Percentiles rank a stretch among this genome's conserved stretches.
These are phyloP conservation scores for Nomada fucata DNA, from an alignment of 2,888 invertebrate genomes.

Conservation along the genomic window DNA sequence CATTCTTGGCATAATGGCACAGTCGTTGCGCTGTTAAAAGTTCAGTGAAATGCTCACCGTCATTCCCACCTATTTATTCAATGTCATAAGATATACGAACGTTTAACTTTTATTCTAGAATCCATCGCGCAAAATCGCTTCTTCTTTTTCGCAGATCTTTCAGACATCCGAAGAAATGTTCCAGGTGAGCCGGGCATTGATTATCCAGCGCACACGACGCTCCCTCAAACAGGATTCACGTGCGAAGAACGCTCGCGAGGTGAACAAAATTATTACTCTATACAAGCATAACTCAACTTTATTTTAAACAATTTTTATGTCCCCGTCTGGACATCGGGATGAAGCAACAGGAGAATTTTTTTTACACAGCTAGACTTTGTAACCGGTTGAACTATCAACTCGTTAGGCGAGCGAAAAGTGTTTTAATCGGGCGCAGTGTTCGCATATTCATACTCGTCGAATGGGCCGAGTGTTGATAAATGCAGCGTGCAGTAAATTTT, in stretches of 20 bases:
- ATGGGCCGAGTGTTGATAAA: not conserved
- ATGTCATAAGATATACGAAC: not conserved
- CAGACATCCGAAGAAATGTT: conserved; percentile 87
- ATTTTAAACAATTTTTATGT: no score
- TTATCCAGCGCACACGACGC: conserved; percentile 87
- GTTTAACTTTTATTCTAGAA: no score
- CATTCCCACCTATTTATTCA: conserved; percentile 25
- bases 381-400: not conserved
- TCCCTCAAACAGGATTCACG: conserved; percentile 87
- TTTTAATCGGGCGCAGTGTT: not conserved
- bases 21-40: not conserved
- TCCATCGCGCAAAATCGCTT: no score
- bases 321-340: no score
- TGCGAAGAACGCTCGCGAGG: conserved; percentile 87
- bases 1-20: not conserved
- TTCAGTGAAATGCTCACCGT: conserved; percentile 10
- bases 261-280: conserved; percentile 73
- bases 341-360: not conserved
- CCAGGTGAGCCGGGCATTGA: conserved; percentile 89
- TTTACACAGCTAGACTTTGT: not conserved
- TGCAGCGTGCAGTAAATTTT: not conserved
- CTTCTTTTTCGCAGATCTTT: conserved; percentile 75
- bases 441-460: not conserved
- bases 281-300: no score
- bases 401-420: not conserved